phyloP scores from a whole-genome alignment of 2,797 vertebrate species.

The Sarcophilus harrisii region DNA sequence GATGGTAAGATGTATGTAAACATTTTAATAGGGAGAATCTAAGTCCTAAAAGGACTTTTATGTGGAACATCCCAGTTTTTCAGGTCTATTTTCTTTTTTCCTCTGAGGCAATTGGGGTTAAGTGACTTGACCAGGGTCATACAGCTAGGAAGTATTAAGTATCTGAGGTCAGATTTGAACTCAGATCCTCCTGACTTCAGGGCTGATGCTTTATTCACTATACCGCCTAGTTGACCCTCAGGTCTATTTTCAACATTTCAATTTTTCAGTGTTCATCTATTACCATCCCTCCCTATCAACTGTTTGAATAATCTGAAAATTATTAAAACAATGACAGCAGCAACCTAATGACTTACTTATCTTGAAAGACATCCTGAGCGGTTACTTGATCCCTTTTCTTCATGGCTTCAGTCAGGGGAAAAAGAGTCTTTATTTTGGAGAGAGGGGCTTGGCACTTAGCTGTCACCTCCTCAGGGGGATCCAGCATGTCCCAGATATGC shows the following conservation, averaged over 20 bases:
- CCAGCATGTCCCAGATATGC: constrained; percentile 89
- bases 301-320: background rate
- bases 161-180: too few relatives aligned
- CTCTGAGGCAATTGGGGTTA: too few relatives aligned
- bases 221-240: too few relatives aligned
- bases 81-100: background rate
- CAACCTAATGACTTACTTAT: constrained; percentile 86
- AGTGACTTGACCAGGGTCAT: too few relatives aligned
- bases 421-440: constrained; percentile 90
- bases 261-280: background rate
- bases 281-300: background rate
- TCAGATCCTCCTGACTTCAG: too few relatives aligned
- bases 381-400: constrained; percentile 93
- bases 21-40: background rate
- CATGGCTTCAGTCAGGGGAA: constrained; percentile 91
- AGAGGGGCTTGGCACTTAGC: constrained; percentile 88
- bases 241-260: background rate
- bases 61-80: background rate
- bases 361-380: constrained; percentile 93
- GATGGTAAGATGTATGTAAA: background rate
- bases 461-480: constrained; percentile 87
- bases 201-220: too few relatives aligned
- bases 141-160: too few relatives aligned
- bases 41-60: constrained; percentile 33
- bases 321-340: background rate